Evolutionary conservation across 2,888 invertebrate genomes (phyloP).

Genomic region (Psylliodes chrysocephalus): DNA sequence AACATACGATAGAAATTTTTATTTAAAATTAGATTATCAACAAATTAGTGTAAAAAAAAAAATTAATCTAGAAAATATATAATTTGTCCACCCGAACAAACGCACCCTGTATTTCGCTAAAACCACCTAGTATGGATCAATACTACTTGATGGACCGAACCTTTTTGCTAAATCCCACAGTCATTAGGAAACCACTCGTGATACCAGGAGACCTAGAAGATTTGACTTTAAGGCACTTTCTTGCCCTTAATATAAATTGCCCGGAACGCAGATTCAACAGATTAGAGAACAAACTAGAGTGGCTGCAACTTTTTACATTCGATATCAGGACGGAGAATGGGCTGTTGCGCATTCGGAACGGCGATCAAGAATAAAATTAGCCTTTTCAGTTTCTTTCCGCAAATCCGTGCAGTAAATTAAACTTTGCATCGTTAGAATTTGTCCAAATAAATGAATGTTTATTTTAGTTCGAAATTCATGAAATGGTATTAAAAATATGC

Average conservation of each 20-base stretch:
- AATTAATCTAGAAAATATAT: no score
- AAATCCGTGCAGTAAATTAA: no score
- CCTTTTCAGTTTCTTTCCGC: no score
- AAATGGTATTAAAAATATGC: no score
- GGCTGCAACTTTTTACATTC: constrained; percentile 16
- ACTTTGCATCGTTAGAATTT: no score
- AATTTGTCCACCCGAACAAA: no score
- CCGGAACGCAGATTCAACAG: constrained; percentile 25
- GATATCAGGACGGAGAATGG: background rate
- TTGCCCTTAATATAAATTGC: constrained; percentile 27
- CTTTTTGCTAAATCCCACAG: constrained; percentile 26
- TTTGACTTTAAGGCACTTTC: constrained; percentile 23
- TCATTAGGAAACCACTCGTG: constrained; percentile 27
- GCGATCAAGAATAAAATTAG: background rate
- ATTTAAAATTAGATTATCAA: no score
- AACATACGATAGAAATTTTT: no score
- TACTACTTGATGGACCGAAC: constrained; percentile 22
- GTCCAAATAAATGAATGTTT: no score
- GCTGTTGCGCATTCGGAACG: constrained; percentile 8
- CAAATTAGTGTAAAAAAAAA: no score
- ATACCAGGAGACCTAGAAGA: constrained; percentile 20
- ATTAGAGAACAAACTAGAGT: constrained; percentile 15
- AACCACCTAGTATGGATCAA: constrained; percentile 4
- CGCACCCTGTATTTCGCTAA: background rate
- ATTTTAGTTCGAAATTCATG: no score